Evolutionary conservation across 1,140 invertebrate species (phyloP).

Genomic region (Sweltsa coloradensis): DNA sequence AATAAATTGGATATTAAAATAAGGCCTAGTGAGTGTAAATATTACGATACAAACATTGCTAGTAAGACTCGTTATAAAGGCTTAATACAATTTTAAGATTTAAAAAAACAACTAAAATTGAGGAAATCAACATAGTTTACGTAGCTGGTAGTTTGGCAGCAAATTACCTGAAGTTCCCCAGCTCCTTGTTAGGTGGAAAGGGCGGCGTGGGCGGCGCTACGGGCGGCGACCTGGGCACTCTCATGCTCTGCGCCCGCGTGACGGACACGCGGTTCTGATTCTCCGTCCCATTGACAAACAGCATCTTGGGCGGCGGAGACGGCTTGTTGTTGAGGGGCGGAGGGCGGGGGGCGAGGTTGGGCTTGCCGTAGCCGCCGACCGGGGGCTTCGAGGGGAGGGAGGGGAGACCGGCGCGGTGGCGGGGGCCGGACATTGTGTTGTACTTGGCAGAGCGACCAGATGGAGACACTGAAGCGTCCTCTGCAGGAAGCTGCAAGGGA

Average conservation of each 20-base stretch:
- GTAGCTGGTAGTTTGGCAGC: too few species aligned
- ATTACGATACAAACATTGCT: too few species aligned
- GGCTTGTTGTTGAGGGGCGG: constrained; percentile 31
- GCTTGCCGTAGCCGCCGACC: constrained; percentile 34
- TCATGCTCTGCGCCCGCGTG: constrained; percentile 40
- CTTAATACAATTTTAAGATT: too few species aligned
- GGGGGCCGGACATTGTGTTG: constrained; percentile 9
- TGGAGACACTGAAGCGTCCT: too few species aligned
- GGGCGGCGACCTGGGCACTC: constrained; percentile 35
- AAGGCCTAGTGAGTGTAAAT: too few species aligned
- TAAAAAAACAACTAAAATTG: too few species aligned
- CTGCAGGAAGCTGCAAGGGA: too few species aligned
- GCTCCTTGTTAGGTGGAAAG: constrained; percentile 10
- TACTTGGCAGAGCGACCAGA: too few species aligned
- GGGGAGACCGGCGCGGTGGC: constrained; percentile 7
- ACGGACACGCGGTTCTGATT: constrained; percentile 27
- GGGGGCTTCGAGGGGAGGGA: constrained; percentile 17
- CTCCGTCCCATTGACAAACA: constrained; percentile 24
- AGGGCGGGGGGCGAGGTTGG: constrained; percentile 37
- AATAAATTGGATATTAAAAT: too few species aligned
- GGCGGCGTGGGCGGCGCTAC: constrained; percentile 19
- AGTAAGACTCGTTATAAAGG: too few species aligned
- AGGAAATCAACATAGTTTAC: too few species aligned
- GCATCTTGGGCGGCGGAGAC: constrained; percentile 35
- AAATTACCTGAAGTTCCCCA: constrained; percentile 12